Base-by-base conservation (phyloP, 2,797 vertebrate genomes). In the Ambastaia sidthimunki region DNA sequence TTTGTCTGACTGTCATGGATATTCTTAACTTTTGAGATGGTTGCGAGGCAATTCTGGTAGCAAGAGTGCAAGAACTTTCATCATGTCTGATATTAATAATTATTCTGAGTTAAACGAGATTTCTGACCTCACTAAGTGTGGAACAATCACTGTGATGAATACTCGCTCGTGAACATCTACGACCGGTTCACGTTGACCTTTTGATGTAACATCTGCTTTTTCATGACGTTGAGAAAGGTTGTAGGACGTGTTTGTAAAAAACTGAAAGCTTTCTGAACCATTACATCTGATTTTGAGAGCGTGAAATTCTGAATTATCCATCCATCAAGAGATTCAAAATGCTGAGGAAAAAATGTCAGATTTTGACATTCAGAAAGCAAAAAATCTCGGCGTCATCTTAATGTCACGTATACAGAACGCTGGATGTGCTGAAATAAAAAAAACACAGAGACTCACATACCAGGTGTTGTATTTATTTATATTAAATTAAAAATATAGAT, bases 401-500 rank as follows among this genome's bases (percentile, higher is more conserved):
- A 84, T 84, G 74, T 82, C 74, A 71, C 48, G 25, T n/a, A 70
- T 19, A 60, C 59, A 71, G 34, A 74, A 41, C 4, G 31, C 18
- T 25, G 10, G 31, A 70, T 63, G 25, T 59, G 57, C 55, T 62
- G 19, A 52, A 47, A 18, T 19, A 67, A 72, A 74, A n/a, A 47
- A 54, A 1, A 78, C 25, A 71, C 18, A 15, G 4, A 55, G 15
- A 37, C 67, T 50, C 84, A 71, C 34, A 23, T 71, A 18, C 90
- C 91, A 93, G 92, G 93, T 94, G 91, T 91, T 91, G 91, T 86
- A 93, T 92, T 90, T 96, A 97, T 99, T 99, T 96, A 98, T 99
- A 98, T 97, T 99, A 98, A 99, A 98, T 99, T 98, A 99, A 99
- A 99, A 99, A 99, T 99, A 99, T 98, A 98, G 96, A 97, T 98